phyloP scores from a whole-genome alignment of 2,797 vertebrate species.

The Rhynchonycteris naso region DNA sequence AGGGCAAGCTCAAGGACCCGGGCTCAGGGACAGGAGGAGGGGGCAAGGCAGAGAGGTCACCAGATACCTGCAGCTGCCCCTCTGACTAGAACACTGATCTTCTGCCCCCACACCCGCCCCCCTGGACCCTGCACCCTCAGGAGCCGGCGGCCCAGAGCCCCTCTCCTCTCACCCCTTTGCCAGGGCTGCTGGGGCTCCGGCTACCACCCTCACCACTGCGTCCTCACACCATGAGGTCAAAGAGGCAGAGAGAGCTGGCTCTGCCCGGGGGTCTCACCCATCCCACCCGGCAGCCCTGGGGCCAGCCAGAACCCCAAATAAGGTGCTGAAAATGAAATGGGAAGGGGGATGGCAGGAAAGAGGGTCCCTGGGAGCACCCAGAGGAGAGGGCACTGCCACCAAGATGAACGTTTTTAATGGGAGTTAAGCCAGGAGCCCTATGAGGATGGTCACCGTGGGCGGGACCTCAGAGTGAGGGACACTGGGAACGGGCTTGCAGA shows the following conservation, averaged over 20 bases:
- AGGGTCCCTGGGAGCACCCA: background rate
- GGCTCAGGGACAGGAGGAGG: too few relatives aligned
- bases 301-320: fast-evolving
- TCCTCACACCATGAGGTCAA: fast-evolving
- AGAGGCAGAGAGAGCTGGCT: background rate
- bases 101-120: background rate
- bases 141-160: background rate
- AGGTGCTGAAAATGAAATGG: fast-evolving
- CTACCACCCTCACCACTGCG: fast-evolving
- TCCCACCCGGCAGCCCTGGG: fast-evolving
- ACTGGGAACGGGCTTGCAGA: fast-evolving
- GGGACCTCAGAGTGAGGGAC: fast-evolving
- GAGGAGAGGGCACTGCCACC: background rate
- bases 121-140: background rate
- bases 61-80: background rate
- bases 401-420: fast-evolving
- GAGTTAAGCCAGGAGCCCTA: background rate
- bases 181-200: background rate
- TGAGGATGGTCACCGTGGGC: fast-evolving
- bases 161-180: fast-evolving
- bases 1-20: background rate
- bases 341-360: background rate
- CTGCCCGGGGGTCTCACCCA: background rate
- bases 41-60: too few relatives aligned
- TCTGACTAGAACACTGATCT: background rate